A percentile compares a stretch with the other conserved stretches of the same genome.
phyloP scores from a whole-genome alignment of 2,797 vertebrate species.

The Hydrocynus forskahlii region DNA sequence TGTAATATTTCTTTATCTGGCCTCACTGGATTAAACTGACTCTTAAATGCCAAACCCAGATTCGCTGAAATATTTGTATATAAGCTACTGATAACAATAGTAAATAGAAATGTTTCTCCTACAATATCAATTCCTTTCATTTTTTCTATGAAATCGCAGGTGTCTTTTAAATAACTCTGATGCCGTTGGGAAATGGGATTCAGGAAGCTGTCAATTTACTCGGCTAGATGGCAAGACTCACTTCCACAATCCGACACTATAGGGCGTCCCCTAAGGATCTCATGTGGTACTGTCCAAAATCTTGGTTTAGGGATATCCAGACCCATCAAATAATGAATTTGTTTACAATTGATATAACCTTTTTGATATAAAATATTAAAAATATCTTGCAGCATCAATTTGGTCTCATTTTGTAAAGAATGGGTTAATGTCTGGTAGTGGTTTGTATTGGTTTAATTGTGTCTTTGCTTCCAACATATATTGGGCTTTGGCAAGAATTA shows the following conservation, averaged over 20 bases:
- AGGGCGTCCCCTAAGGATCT: constrained; percentile 6
- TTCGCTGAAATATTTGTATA: constrained; percentile 35
- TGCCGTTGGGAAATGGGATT: neutral
- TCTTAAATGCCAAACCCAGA: neutral
- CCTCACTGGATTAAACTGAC: neutral
- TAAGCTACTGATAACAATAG: constrained; percentile 17
- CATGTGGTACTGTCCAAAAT: neutral
- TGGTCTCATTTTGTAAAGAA: neutral
- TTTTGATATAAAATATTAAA: neutral
- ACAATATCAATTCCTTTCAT: neutral
- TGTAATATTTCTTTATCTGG: neutral
- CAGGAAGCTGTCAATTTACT: neutral
- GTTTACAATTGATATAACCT: constrained; percentile 16
- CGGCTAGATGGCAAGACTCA: constrained; percentile 1
- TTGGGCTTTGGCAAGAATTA: constrained; percentile 27
- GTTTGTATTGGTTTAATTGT: too few relatives aligned
- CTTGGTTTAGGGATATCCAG: neutral
- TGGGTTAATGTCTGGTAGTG: too few relatives aligned
- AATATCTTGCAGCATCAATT: neutral
- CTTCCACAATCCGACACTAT: constrained; percentile 44
- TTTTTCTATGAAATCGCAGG: constrained; percentile 15
- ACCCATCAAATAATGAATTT: neutral
- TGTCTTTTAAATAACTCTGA: constrained; percentile 22
- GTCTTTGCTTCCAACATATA: too few relatives aligned
- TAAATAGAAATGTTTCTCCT: neutral